Evolutionary conservation across 2,888 invertebrate genomes (phyloP).

Genomic region (Aproaerema taeniolella): DNA sequence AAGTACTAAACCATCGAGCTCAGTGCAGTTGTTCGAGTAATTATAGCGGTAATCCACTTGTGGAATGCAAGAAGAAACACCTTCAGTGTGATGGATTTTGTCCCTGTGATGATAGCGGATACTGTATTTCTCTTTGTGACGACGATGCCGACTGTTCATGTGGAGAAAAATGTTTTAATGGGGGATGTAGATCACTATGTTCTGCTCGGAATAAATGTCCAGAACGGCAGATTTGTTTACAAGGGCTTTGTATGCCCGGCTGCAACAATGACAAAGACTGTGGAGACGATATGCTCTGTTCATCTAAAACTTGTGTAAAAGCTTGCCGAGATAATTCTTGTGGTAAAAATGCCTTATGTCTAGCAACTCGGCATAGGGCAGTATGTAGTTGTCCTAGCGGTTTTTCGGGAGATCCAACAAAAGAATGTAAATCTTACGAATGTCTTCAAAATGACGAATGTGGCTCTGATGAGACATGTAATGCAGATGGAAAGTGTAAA

Average conservation of each 20-base stretch:
- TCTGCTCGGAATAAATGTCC: slow-evolving; percentile 82
- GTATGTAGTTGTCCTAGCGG: slow-evolving; percentile 93
- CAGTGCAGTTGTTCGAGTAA: slow-evolving; percentile 91
- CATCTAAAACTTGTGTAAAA: slow-evolving; percentile 80
- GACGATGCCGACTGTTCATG: slow-evolving; percentile 84
- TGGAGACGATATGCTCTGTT: slow-evolving; percentile 85
- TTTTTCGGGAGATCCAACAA: slow-evolving; percentile 87
- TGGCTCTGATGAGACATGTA: slow-evolving; percentile 85
- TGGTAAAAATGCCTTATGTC: slow-evolving; percentile 88
- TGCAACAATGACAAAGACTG: slow-evolving; percentile 90
- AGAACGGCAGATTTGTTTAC: slow-evolving; percentile 85
- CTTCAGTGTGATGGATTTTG: slow-evolving; percentile 86
- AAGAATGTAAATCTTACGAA: slow-evolving; percentile 85
- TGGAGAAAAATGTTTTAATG: slow-evolving; percentile 86
- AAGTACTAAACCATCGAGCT: slow-evolving; percentile 88
- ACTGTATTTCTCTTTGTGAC: slow-evolving; percentile 84
- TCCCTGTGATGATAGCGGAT: slow-evolving; percentile 88
- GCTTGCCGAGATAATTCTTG: slow-evolving; percentile 85
- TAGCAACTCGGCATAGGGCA: slow-evolving; percentile 87
- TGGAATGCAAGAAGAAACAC: slow-evolving; percentile 85
- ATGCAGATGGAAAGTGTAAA: slow-evolving; percentile 81
- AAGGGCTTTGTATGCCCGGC: slow-evolving; percentile 86
- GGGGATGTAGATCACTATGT: slow-evolving; percentile 86
- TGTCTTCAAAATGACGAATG: slow-evolving; percentile 88
- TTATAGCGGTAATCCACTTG: slow-evolving; percentile 88